phyloP scores from a whole-genome alignment of 2,797 vertebrate species.

The Diplodus puntazzo region DNA sequence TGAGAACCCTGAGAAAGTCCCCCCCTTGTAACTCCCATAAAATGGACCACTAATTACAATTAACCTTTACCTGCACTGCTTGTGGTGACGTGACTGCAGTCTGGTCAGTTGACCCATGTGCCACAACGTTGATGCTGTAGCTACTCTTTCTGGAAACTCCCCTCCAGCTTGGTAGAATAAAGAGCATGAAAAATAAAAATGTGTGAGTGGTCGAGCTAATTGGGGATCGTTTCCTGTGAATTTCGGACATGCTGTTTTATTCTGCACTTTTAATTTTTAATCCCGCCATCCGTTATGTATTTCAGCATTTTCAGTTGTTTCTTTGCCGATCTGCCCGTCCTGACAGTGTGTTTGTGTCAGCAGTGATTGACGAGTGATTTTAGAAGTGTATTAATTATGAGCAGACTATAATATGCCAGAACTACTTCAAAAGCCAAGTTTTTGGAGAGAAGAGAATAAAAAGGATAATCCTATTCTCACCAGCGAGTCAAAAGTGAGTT shows the following conservation, averaged over 20 bases:
- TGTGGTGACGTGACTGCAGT: too few species aligned
- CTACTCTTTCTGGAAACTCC: too few species aligned
- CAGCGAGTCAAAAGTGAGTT: slow-evolving; percentile 24
- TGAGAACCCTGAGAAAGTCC: too few species aligned
- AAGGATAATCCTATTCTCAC: neutral
- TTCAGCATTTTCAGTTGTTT: neutral
- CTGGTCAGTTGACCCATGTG: too few species aligned
- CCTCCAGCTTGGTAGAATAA: too few species aligned
- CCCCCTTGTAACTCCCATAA: too few species aligned
- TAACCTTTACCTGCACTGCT: neutral
- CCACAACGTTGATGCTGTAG: too few species aligned
- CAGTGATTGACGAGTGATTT: slow-evolving; percentile 1
- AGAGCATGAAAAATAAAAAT: too few species aligned
- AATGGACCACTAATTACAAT: neutral
- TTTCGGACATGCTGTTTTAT: neutral
- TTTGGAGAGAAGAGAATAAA: slow-evolving; percentile 19
- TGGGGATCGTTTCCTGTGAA: neutral
- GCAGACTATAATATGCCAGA: neutral
- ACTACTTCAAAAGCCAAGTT: slow-evolving; percentile 5
- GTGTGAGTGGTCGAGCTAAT: too few species aligned
- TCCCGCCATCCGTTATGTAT: neutral
- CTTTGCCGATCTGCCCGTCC: neutral
- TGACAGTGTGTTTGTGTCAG: neutral
- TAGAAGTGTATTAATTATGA: neutral
- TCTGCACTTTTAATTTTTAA: neutral